A percentile compares a stretch with the other conserved stretches of the same genome.
Conservation (phyloP, 2,888 invertebrate genomes). For the Shargacucullia verbasci region DNA sequence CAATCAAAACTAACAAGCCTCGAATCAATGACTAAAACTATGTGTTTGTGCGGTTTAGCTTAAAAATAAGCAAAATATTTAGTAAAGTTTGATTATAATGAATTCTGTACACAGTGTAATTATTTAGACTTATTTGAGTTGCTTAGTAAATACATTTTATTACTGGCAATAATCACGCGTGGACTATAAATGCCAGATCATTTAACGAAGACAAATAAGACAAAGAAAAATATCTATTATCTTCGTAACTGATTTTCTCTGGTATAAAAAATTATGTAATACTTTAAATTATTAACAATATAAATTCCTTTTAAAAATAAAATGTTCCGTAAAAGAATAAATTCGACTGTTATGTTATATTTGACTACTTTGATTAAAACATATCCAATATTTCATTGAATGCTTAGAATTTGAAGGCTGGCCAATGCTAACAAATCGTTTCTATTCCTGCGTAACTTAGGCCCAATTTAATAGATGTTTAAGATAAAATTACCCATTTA, state of each 20-base stretch:
- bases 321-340: constrained; percentile 4
- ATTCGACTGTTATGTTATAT: not conserved
- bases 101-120: constrained; percentile 3
- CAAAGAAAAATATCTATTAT: not conserved
- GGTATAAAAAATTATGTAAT: not conserved
- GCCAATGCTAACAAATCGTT: too few relatives aligned
- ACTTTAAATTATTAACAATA: constrained; percentile 8
- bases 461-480: too few relatives aligned
- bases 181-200: not conserved
- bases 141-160: not conserved
- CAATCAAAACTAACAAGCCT: constrained; percentile 49
- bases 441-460: too few relatives aligned
- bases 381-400: too few relatives aligned
- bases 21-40: constrained; percentile 31
- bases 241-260: not conserved
- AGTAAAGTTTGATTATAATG: not conserved
- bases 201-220: not conserved
- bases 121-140: not conserved
- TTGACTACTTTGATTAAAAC: not conserved
- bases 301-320: not conserved
- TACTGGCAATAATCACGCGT: not conserved
- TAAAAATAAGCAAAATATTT: constrained; percentile 16
- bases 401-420: too few relatives aligned
- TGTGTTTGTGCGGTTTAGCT: constrained; percentile 32
- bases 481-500: too few relatives aligned